Percentiles rank a stretch among this genome's conserved stretches.
Conservation (phyloP, 1,140 invertebrate species). For the Tetramorium alpestre region DNA sequence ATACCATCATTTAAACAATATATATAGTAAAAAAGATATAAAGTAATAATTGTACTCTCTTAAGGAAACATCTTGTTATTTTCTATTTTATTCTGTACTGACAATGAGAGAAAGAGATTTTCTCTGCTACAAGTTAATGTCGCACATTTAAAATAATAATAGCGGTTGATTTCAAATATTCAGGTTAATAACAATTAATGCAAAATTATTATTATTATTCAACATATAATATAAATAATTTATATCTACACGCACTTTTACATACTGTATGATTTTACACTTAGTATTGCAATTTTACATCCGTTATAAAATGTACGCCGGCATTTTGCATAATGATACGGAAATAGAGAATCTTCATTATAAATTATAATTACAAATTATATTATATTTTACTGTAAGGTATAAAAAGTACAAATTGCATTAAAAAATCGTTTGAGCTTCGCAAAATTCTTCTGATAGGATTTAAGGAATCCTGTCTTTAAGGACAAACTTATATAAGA, state of each 20-base stretch:
- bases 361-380: no score
- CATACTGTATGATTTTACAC: constrained; percentile 1
- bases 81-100: neutral
- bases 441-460: neutral
- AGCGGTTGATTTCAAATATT: neutral
- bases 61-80: neutral
- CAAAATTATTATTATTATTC: neutral
- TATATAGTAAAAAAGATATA: constrained; percentile 7
- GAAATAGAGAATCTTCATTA: constrained; percentile 8
- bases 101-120: neutral
- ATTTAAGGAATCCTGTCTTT: neutral
- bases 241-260: neutral
- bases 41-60: neutral
- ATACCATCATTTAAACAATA: neutral
- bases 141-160: neutral
- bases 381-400: constrained; percentile 1
- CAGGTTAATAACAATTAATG: neutral
- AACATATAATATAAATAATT: neutral
- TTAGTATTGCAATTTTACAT: neutral
- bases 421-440: constrained; percentile 8
- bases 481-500: constrained; percentile 22
- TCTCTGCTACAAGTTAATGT: neutral
- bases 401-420: constrained; percentile 45
- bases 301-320: neutral
- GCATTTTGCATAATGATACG: neutral